Percentiles rank a stretch among this genome's conserved stretches.
Evolutionary conservation across 2,888 invertebrate species (phyloP).

Genomic region (Cabera pusaria): DNA sequence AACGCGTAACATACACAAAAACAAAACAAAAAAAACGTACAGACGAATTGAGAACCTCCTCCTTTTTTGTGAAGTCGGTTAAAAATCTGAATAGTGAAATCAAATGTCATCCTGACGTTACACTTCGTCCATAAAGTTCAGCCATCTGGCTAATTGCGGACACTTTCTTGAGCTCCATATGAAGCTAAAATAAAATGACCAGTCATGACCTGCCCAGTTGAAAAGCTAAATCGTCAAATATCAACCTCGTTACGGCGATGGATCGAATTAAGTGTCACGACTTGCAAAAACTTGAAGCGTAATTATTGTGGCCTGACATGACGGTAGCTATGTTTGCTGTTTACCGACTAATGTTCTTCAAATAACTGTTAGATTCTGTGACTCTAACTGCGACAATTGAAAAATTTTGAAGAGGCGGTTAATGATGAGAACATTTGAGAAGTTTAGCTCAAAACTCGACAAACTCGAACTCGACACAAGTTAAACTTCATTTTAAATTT

Average conservation of each 20-base stretch:
- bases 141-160: slow-evolving; percentile 10
- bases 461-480: too few species aligned
- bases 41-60: too few species aligned
- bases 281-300: slow-evolving; percentile 16
- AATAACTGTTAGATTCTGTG: slow-evolving; percentile 16
- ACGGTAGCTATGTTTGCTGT: slow-evolving; percentile 12
- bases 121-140: neutral
- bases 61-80: too few species aligned
- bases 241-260: slow-evolving; percentile 19
- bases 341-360: slow-evolving; percentile 15
- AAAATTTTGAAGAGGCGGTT: too few species aligned
- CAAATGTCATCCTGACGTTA: too few species aligned
- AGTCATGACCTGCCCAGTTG: slow-evolving; percentile 18
- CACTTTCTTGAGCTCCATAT: slow-evolving; percentile 5
- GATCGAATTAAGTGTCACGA: slow-evolving; percentile 33
- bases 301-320: slow-evolving; percentile 14
- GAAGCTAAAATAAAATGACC: slow-evolving; percentile 22
- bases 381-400: neutral
- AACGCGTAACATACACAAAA: too few species aligned
- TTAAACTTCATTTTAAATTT: too few species aligned
- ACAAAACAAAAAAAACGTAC: too few species aligned
- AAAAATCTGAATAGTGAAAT: too few species aligned
- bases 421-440: too few species aligned
- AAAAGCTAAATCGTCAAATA: slow-evolving; percentile 15
- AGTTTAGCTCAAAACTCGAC: too few species aligned